Conservation (phyloP, 2,888 invertebrate genomes). For the Hoplodrina blanda region DNA sequence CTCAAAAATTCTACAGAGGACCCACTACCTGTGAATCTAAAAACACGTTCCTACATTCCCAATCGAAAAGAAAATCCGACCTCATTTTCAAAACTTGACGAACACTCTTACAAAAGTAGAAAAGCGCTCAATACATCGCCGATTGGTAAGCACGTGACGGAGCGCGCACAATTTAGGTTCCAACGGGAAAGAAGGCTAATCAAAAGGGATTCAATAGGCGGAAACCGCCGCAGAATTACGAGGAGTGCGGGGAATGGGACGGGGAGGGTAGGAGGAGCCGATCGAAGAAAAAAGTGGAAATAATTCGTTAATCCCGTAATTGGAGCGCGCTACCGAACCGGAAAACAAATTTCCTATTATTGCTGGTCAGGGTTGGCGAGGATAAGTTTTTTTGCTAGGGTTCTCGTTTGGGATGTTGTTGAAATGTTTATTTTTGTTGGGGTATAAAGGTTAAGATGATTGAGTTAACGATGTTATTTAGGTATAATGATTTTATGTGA, state of each 20-base stretch:
- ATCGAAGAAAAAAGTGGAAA: slow-evolving; percentile 86
- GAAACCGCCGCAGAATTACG: slow-evolving; percentile 84
- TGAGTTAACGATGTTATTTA: neutral
- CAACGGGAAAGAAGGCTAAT: slow-evolving; percentile 89
- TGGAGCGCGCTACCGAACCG: slow-evolving; percentile 90
- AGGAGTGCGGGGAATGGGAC: slow-evolving; percentile 61
- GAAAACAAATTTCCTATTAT: slow-evolving; percentile 91
- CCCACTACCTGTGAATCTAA: neutral
- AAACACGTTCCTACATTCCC: neutral
- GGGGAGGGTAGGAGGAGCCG: slow-evolving; percentile 63
- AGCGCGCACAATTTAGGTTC: slow-evolving; percentile 82
- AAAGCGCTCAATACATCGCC: slow-evolving; percentile 77
- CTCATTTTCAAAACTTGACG: slow-evolving; percentile 58
- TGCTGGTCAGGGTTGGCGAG: slow-evolving; percentile 78
- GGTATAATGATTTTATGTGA: no score
- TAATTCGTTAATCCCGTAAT: slow-evolving; percentile 91
- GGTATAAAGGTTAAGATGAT: neutral
- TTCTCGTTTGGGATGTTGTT: neutral
- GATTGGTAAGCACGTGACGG: slow-evolving; percentile 82
- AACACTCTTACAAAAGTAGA: slow-evolving; percentile 78
- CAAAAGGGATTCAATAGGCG: slow-evolving; percentile 90
- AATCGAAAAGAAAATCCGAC: slow-evolving; percentile 40
- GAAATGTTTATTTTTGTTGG: neutral
- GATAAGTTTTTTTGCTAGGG: neutral
- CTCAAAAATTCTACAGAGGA: neutral